Percentiles rank a stretch among this genome's conserved stretches.
Evolutionary conservation across 1,140 invertebrate genomes (phyloP).

Genomic region (Hydropsyche tenuis): DNA sequence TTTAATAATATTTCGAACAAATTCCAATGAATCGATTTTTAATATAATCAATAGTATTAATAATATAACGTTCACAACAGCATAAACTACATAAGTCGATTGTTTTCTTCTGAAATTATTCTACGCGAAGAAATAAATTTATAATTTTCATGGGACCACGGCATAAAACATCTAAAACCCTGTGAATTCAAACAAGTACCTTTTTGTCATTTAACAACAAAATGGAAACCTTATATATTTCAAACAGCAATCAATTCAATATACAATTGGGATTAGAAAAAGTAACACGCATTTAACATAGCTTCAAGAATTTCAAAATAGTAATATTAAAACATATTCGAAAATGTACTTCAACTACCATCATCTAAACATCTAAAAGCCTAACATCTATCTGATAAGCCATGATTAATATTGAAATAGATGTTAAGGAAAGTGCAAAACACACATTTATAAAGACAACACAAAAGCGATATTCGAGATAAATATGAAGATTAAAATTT

Average conservation of each 20-base stretch:
- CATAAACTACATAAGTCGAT: neutral
- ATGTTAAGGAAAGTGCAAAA: constrained; percentile 45
- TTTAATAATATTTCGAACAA: too few species aligned
- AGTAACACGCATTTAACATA: constrained; percentile 47
- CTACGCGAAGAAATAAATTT: too few species aligned
- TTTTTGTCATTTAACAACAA: constrained; percentile 42
- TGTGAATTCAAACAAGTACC: constrained; percentile 47
- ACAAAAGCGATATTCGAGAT: constrained; percentile 47
- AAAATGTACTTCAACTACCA: constrained; percentile 47
- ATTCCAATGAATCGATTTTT: too few species aligned
- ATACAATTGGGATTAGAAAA: constrained; percentile 40
- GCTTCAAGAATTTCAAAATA: constrained; percentile 41
- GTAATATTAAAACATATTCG: constrained; percentile 42
- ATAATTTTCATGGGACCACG: too few species aligned
- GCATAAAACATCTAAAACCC: constrained; percentile 39
- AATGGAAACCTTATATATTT: constrained; percentile 41
- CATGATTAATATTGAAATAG: constrained; percentile 46
- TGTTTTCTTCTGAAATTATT: neutral
- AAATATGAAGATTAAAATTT: constrained; percentile 39
- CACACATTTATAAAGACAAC: constrained; percentile 46
- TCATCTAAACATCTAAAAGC: constrained; percentile 50
- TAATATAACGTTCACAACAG: neutral
- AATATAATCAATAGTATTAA: too few species aligned
- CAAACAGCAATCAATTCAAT: constrained; percentile 40
- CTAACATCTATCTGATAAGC: constrained; percentile 48